Evolutionary conservation across 2,888 invertebrate species (phyloP), one percentile per base, ranked within the genome.

Genomic region (Trichogramma dendrolimi): DNA sequence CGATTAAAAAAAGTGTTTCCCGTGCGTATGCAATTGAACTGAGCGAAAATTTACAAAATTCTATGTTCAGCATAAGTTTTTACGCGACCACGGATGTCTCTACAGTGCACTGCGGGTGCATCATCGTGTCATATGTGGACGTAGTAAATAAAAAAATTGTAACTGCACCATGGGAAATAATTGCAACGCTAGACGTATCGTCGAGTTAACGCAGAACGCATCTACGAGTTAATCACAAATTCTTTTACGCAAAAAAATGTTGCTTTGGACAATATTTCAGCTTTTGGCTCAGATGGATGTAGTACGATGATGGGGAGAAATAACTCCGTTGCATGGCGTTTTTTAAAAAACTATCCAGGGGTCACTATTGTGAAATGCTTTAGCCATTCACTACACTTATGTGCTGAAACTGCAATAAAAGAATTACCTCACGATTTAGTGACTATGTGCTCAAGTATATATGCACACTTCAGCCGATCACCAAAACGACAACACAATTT

Each of bases 241-340:
- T 59, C 58, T 42, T 62, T 65, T 49, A 46, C 55, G 43, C 5
- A 43, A 55, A 40, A 55, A 11, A 43, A 60, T n/a, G 51, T 68
- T 51, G 55, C 62, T 10, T 40, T 52, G 11, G 38, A 65, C 8
- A 66, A 68, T 55, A 56, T 67, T n/a, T 54, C 66, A 14, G 58
- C 65, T 14, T 66, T 68, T 57, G 63, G 54, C 7, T 64, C 65
- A 11, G 67, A 67, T 48, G 64, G 66, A 27, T 63, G 66, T 14
- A 67, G 50, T 58, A 53, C 60, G n/a, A 68, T 67, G 67, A 68
- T 67, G 67, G 64, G 65, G 7, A n/a, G 41, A 4, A 53, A 60
- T 43, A 67, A 68, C 44, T 69, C 63, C 2, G 68, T 69, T n/a
- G 48, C 61, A 27, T 42, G 46, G 27, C 48, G 65, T 44, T 60